These are phyloP conservation scores for Ophion ellenae DNA, from an alignment of 2,888 invertebrate genomes.

Conservation along the genomic window DNA sequence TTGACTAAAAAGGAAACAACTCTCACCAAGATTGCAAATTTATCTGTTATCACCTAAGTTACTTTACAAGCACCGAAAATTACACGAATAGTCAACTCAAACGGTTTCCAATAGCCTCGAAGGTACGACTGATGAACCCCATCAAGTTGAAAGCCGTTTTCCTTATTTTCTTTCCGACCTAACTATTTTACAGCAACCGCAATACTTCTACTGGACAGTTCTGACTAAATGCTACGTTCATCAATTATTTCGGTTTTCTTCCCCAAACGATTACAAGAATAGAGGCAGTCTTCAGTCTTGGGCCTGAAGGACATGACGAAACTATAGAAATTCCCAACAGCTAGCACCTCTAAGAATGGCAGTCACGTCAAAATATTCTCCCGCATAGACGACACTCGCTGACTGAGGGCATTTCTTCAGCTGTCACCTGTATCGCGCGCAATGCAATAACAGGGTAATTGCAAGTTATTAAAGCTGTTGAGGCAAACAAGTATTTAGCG, in stretches of 20 bases:
- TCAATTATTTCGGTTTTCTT: background rate
- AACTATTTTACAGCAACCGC: too few species aligned
- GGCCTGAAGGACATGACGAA: background rate
- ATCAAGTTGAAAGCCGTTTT: too few species aligned
- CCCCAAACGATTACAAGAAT: background rate
- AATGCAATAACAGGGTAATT: slow-evolving; percentile 3
- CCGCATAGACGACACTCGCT: background rate
- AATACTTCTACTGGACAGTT: too few species aligned
- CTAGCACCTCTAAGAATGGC: too few species aligned
- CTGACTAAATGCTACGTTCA: background rate
- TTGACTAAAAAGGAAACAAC: too few species aligned
- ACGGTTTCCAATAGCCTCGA: background rate
- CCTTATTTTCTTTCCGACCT: too few species aligned
- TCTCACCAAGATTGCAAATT: too few species aligned
- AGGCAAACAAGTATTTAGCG: slow-evolving; percentile 26
- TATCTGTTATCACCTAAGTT: too few species aligned
- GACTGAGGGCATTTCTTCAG: background rate
- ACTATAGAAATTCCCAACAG: background rate
- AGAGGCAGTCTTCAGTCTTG: background rate
- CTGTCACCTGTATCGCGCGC: slow-evolving; percentile 7
- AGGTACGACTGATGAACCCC: too few species aligned
- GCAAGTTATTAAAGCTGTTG: slow-evolving; percentile 19
- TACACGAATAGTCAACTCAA: too few species aligned
- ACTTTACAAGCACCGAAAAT: background rate
- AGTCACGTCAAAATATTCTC: too few species aligned